Evolutionary conservation across 2,113 vertebrate species (phyloP).

Genomic region (Scartelaos histophorus): DNA sequence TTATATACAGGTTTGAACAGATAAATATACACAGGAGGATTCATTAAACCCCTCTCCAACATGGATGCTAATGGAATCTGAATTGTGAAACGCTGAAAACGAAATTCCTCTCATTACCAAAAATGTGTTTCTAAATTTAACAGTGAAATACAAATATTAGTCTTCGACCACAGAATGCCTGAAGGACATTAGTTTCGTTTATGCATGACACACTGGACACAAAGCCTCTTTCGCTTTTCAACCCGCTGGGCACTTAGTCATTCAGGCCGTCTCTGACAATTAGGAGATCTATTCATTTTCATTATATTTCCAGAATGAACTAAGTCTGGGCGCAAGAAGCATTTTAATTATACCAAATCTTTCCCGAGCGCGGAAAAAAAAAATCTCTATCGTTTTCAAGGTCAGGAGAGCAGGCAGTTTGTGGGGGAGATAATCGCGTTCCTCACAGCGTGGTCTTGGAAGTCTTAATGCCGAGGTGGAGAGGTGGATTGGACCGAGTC

Average conservation of each 20-base stretch:
- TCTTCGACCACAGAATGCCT: neutral
- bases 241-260: constrained; percentile 6
- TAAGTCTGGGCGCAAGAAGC: neutral
- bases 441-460: constrained; percentile 18
- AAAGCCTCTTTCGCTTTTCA: constrained; percentile 17
- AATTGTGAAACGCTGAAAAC: too few species aligned
- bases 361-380: neutral
- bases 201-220: constrained; percentile 1
- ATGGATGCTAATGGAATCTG: too few species aligned
- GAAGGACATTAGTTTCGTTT: neutral
- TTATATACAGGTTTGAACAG: too few species aligned
- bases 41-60: too few species aligned
- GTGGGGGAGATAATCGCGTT: constrained; percentile 11
- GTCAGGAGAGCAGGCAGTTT: constrained; percentile 15
- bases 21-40: too few species aligned
- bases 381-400: constrained; percentile 17
- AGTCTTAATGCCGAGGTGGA: constrained; percentile 15
- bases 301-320: constrained; percentile 5
- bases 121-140: too few species aligned
- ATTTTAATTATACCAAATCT: constrained; percentile 4
- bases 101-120: too few species aligned
- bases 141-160: too few species aligned
- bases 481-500: constrained; percentile 21
- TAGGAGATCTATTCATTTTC: constrained; percentile 14
- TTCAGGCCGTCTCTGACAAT: constrained; percentile 23